Evolutionary conservation across 1,140 invertebrate genomes (phyloP), one percentile per base, ranked within the genome.

Genomic region (Carposina sasakii): DNA sequence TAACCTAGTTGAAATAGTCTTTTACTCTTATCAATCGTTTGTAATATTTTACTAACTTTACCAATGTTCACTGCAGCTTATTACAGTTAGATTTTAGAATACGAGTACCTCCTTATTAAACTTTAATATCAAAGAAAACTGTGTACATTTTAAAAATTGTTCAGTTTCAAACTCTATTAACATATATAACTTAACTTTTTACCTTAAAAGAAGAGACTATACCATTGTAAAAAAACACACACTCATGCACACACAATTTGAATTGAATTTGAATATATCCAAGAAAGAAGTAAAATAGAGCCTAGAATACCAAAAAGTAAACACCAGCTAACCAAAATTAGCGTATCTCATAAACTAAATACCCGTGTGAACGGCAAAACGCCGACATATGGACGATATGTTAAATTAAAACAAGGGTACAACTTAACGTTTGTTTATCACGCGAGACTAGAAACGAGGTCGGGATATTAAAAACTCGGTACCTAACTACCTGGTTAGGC

Each of bases 351-450:
- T 10, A 39, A 10, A 59, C 46, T 36, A 15, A 54, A 56, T 52
- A 37, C 37, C 44, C 52, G 56, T 56, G 64, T 52, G 56, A 63
- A 55, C 30, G 34, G 33, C 47, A 47, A 28, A 48, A 24, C 47
- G 8, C 19, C 40, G 52, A 31, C 71, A 74, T 68, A 60, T 74
- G 67, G 57, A 52, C 48, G 62, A 63, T 65, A 64, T 57, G 60
- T 67, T 61, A 64, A 62, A 74, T 70, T 70, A 71, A 70, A 71
- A 63, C 63, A 45, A 26, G 51, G 52, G 48, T 54, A 30, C 13
- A 55, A 41, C 43, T 19, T 65, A 68, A 69, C 64, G 63, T 51
- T 40, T 37, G 47, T 46, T 61, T 54, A 55, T 51, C 71, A 74
- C 66, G 68, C 66, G 36, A 73, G 47, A 57, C 48, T 44, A 50